These are phyloP conservation scores for Ischnura elegans DNA, from an alignment of 2,888 invertebrate genomes.

Conservation along the genomic window DNA sequence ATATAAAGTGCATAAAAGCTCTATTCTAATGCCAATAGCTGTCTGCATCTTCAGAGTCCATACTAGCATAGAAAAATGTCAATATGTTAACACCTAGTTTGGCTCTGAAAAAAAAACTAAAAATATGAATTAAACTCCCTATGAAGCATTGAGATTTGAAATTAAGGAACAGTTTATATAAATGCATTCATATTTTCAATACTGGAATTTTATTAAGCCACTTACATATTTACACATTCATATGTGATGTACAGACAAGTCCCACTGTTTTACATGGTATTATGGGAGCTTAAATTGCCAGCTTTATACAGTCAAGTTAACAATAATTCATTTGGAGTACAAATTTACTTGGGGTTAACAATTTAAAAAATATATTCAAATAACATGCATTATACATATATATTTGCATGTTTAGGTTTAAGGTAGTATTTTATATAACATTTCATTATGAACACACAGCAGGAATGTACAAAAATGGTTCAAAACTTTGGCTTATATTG, in stretches of 20 bases:
- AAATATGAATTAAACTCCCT: too few species aligned
- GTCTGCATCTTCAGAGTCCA: too few species aligned
- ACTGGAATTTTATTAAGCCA: slow-evolving; percentile 42
- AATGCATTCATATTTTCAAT: not conserved
- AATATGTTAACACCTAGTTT: too few species aligned
- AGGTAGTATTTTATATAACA: slow-evolving; percentile 10
- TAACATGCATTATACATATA: slow-evolving; percentile 29
- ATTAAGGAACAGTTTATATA: not conserved
- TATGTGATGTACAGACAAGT: slow-evolving; percentile 59
- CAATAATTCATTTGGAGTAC: slow-evolving; percentile 39
- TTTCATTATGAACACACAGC: slow-evolving; percentile 49
- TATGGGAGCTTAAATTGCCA: not conserved
- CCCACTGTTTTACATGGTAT: slow-evolving; percentile 21
- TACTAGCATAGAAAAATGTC: too few species aligned
- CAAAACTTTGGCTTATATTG: slow-evolving; percentile 62
- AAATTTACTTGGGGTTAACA: slow-evolving; percentile 47
- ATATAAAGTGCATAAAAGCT: too few species aligned
- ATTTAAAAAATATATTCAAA: slow-evolving; percentile 59
- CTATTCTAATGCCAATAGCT: too few species aligned
- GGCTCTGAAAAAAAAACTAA: too few species aligned
- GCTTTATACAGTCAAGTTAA: slow-evolving; percentile 55
- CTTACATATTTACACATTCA: slow-evolving; percentile 60
- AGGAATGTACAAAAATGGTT: slow-evolving; percentile 63
- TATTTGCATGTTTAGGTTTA: slow-evolving; percentile 19
- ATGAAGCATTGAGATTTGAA: too few species aligned